A percentile compares a stretch with the other conserved stretches of the same genome.
Conservation (phyloP, 2,888 invertebrate genomes). For the Scaptodrosophila latifasciaeformis region DNA sequence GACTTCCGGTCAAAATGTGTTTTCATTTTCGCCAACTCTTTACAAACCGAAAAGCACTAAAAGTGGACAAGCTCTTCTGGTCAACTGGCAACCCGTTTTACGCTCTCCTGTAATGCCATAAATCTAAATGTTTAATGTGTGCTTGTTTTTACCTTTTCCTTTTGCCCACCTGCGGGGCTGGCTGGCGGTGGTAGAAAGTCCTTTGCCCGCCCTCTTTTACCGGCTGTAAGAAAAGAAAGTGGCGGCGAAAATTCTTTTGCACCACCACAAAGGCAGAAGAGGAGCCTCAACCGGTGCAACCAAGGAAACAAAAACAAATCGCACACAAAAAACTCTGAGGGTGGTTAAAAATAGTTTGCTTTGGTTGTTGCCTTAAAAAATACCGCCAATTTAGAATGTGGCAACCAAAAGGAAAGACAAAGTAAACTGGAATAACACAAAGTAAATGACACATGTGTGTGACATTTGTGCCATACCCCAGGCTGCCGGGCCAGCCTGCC, state of each 20-base stretch:
- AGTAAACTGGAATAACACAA: conserved; percentile 7
- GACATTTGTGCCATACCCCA: conserved; percentile 54
- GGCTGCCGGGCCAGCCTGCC: conserved; percentile 39
- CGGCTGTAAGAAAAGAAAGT: conserved; percentile 15
- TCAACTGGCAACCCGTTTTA: not conserved
- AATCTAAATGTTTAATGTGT: not conserved
- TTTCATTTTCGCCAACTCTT: conserved; percentile 56
- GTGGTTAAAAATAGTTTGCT: too few species aligned
- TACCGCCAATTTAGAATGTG: conserved; percentile 56
- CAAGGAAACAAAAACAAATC: conserved; percentile 55
- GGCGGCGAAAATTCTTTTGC: conserved; percentile 36
- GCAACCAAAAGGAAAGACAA: conserved; percentile 39
- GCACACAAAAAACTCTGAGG: not conserved
- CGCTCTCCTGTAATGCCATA: not conserved
- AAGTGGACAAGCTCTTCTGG: not conserved
- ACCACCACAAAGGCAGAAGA: too few species aligned
- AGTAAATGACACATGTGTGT: conserved; percentile 56
- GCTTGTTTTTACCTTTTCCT: too few species aligned
- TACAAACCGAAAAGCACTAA: too few species aligned
- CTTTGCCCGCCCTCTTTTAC: not conserved
- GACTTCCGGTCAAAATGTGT: conserved; percentile 71
- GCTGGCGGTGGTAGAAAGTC: conserved; percentile 23
- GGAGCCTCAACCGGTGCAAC: conserved; percentile 33
- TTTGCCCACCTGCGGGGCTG: too few species aligned
- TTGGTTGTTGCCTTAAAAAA: conserved; percentile 44